Evolutionary conservation across 2,797 vertebrate species (phyloP).

Genomic region (Scolopax rusticola): DNA sequence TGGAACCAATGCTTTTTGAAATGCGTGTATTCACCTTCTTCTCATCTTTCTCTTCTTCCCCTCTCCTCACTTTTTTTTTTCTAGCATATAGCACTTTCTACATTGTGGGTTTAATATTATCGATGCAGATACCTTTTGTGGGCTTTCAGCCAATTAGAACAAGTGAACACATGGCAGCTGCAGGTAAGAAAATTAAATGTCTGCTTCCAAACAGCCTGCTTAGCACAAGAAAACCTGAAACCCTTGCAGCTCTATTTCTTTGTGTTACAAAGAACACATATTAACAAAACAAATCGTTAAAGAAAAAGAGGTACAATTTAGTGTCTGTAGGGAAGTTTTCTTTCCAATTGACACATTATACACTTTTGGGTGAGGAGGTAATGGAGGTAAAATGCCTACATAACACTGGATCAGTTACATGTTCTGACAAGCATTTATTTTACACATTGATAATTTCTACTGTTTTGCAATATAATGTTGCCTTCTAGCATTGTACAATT

Average conservation of each 20-base stretch:
- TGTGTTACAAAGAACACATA: not conserved
- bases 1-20: not conserved
- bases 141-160: conserved; percentile 99
- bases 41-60: not conserved
- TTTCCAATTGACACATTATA: not conserved
- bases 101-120: conserved; percentile 95
- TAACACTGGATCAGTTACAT: not conserved
- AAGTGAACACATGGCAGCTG: conserved; percentile 98
- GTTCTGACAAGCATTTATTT: conserved; percentile 15
- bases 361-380: not conserved
- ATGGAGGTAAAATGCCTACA: not conserved
- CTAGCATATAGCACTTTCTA: conserved; percentile 98
- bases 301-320: not conserved
- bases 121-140: conserved; percentile 99
- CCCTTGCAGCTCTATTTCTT: not conserved
- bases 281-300: not conserved
- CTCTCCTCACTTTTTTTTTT: conserved; percentile 22
- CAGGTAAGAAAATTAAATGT: conserved; percentile 82
- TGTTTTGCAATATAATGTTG: not conserved
- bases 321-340: not conserved
- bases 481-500: not conserved
- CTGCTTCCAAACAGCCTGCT: not conserved
- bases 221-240: not conserved
- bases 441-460: not conserved
- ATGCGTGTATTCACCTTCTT: not conserved